Percentiles rank a stretch among this genome's conserved stretches.
Conservation (phyloP, 2,797 vertebrate genomes). For the Alfaro cultratus region DNA sequence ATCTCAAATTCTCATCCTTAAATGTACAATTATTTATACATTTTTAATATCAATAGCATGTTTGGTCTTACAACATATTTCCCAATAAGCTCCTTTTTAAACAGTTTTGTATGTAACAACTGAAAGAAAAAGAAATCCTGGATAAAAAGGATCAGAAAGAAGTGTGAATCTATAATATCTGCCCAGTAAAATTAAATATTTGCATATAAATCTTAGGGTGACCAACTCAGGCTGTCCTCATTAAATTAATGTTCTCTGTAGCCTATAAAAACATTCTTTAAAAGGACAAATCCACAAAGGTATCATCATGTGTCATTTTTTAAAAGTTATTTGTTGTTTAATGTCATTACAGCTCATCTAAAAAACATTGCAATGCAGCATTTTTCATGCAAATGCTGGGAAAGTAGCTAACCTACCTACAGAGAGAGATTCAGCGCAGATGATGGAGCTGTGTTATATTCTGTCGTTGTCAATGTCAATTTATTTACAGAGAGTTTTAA, state of each 20-base stretch:
- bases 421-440: conserved; percentile 21
- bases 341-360: not conserved
- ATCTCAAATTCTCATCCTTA: too few species aligned
- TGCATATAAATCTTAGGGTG: not conserved
- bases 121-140: too few species aligned
- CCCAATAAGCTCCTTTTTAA: too few species aligned
- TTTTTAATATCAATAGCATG: too few species aligned
- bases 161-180: not conserved
- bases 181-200: not conserved
- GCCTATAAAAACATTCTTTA: not conserved
- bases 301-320: not conserved
- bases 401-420: conserved; percentile 38
- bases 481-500: conserved; percentile 61
- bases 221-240: too few species aligned
- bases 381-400: conserved; percentile 11
- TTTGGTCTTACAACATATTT: too few species aligned
- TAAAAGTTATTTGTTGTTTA: not conserved
- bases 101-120: too few species aligned
- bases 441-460: conserved; percentile 49
- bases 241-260: not conserved
- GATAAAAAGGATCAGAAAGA: too few species aligned
- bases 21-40: too few species aligned
- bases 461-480: conserved; percentile 62
- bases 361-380: not conserved
- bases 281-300: not conserved